Percentiles rank a stretch among this genome's conserved stretches.
Evolutionary conservation across 2,113 vertebrate genomes (phyloP).

Genomic region (Ginglymostoma cirratum): DNA sequence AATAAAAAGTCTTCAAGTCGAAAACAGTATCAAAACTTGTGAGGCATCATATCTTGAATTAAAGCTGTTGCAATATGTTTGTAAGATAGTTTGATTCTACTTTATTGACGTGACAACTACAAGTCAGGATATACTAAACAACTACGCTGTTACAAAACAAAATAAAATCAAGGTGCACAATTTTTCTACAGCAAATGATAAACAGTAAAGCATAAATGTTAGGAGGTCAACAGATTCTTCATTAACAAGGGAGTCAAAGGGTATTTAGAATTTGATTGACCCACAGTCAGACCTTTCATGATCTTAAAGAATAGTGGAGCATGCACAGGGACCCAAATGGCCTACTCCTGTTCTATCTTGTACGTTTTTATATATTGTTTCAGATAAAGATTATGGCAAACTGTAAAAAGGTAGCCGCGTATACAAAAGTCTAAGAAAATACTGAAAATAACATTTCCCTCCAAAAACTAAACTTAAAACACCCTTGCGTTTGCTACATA

Average conservation of each 20-base stretch:
- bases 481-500: background rate
- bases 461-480: background rate
- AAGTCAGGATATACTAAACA: background rate
- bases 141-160: background rate
- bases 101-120: background rate
- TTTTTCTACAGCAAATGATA: background rate
- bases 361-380: background rate
- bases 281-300: too few species aligned
- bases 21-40: background rate
- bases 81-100: background rate
- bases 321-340: too few species aligned
- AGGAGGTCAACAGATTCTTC: too few species aligned
- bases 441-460: background rate
- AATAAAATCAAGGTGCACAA: background rate
- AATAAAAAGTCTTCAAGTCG: background rate
- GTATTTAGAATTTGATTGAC: too few species aligned
- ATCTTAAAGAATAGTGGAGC: too few species aligned
- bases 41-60: background rate
- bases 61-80: background rate
- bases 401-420: background rate
- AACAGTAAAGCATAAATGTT: background rate
- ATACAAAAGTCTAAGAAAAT: background rate
- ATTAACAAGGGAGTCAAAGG: too few species aligned
- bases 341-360: too few species aligned
- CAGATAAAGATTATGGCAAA: background rate